Conservation (phyloP, 2,888 invertebrate genomes). For the Ormia ochracea region DNA sequence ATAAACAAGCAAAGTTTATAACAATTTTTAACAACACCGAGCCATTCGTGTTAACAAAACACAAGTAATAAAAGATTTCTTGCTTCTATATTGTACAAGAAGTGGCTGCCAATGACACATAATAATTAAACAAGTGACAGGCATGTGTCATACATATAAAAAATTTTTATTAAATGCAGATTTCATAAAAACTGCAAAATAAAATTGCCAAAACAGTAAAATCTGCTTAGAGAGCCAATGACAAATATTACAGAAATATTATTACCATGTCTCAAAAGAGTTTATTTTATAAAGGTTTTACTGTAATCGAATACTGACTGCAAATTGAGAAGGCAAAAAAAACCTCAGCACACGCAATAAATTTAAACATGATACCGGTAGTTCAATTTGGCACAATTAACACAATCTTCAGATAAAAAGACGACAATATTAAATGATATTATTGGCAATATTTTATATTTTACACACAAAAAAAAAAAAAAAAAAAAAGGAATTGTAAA, state of each 20-base stretch:
- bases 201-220: slow-evolving; percentile 11
- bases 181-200: not conserved
- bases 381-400: slow-evolving; percentile 1
- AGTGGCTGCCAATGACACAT: slow-evolving; percentile 39
- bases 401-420: not conserved
- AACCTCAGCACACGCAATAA: slow-evolving; percentile 3
- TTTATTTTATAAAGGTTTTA: not conserved
- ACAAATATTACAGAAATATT: not conserved
- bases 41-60: slow-evolving; percentile 27
- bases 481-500: not conserved
- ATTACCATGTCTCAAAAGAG: not conserved
- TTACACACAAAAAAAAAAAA: not conserved
- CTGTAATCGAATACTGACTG: not conserved
- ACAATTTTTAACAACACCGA: not conserved
- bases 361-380: slow-evolving; percentile 2
- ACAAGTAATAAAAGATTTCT: not conserved
- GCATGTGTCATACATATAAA: slow-evolving; percentile 34
- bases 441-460: slow-evolving; percentile 4
- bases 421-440: not conserved
- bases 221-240: not conserved
- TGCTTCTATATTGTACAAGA: not conserved
- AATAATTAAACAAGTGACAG: slow-evolving; percentile 53
- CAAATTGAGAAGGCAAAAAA: not conserved
- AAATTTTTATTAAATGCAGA: not conserved
- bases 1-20: not conserved